phyloP scores from a whole-genome alignment of 64 coral and sea anemone genomes.

The Porites lutea region DNA sequence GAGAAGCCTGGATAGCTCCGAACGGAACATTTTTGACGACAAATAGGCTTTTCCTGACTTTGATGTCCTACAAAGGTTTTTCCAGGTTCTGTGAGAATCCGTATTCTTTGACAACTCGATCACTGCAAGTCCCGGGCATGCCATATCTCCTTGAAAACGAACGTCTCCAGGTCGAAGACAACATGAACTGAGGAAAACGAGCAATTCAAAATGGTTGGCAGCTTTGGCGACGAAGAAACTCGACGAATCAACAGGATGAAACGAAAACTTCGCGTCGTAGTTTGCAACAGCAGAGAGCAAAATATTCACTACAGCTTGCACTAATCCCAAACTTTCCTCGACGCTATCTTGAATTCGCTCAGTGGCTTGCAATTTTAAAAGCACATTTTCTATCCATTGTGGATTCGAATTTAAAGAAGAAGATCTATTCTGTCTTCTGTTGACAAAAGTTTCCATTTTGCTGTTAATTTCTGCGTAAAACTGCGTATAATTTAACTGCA shows the following conservation, averaged over 20 bases:
- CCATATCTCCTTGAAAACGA: not conserved
- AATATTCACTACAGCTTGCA: conserved; percentile 63
- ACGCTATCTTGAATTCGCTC: not conserved
- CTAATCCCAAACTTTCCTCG: not conserved
- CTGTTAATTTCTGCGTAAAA: too few species aligned
- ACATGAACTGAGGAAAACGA: conserved; percentile 34
- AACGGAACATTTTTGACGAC: conserved; percentile 47
- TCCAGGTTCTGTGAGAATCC: conserved; percentile 23
- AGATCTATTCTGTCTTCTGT: not conserved
- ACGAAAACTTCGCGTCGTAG: conserved; percentile 64
- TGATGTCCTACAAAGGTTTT: conserved; percentile 37
- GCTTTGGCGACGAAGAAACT: conserved; percentile 51
- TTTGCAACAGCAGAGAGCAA: conserved; percentile 66
- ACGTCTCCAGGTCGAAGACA: conserved; percentile 8
- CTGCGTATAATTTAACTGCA: too few species aligned
- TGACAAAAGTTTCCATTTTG: not conserved
- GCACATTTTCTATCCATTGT: not conserved
- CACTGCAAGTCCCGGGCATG: conserved; percentile 24
- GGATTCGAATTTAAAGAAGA: not conserved
- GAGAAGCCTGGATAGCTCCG: conserved; percentile 45
- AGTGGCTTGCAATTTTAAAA: not conserved
- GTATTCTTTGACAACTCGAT: conserved; percentile 28
- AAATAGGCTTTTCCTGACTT: conserved; percentile 49
- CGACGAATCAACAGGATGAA: conserved; percentile 43
- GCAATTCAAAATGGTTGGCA: conserved; percentile 52